Base-by-base conservation (phyloP, 2,888 invertebrate species). In the Drosophila suboccidentalis region DNA sequence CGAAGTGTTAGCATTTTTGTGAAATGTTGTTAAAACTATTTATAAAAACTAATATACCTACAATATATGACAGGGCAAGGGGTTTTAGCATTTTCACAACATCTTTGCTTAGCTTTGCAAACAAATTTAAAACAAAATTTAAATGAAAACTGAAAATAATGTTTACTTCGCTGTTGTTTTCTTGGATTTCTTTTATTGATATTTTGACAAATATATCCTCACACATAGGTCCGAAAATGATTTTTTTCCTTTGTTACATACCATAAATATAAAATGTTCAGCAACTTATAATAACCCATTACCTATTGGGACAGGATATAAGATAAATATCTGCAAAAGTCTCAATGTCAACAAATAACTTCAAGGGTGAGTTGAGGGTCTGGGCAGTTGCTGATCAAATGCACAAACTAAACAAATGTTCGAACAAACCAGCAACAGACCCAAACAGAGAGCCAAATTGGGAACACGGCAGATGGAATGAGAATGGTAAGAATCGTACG, bases 361-460 rank as follows among this genome's bases (percentile, higher is more conserved):
- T 43, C 17, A 44, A 43, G 53, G 44, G 10, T 36, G 10, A 17
- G 9, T 9, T 10, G 1, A 38, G 54, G 22, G 32, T 6, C 46
- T 54, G 44, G 55, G 44, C 55, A 53, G 65, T 60, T 60, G 67
- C 64, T 72, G 59, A 71, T 73, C 72, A 79, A 85, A 89, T 85
- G 85, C 77, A 82, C 75, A 85, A 85, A 70, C 65, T 66, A 76
- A 78, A 84, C 78, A 78, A 74, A 70, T 58, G 55, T 50, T 50
- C 22, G 22, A 57, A 71, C 82, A 82, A 83, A 85, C 75, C 85
- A 79, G 59, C 59, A 50, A 65, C 49, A 61, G 43, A 46, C 39
- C 19, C 19, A 19, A 60, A 13, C 50, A 60, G 49, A 34, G 39
- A 44, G 34, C 32, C 26, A 39, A 51, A 61, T 58, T 61, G 54